Percentiles rank a stretch among this genome's conserved stretches.
These are phyloP conservation scores for Lepidocyrtoides sp. DNA, from an alignment of 2,888 invertebrate genomes.

Conservation along the genomic window DNA sequence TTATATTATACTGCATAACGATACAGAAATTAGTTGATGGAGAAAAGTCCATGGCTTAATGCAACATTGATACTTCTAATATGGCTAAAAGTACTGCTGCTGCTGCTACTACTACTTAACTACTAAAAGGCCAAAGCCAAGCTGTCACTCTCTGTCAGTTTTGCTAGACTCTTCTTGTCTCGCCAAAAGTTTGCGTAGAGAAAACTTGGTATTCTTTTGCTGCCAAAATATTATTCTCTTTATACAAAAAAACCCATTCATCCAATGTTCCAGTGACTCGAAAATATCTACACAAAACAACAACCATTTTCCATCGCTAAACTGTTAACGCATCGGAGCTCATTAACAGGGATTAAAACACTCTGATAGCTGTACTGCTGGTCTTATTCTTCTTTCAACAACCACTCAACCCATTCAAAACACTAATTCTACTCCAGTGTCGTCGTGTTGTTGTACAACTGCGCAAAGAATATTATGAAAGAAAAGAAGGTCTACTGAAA, in stretches of 20 bases:
- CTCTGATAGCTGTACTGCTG: slow-evolving; percentile 1
- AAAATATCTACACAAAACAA: background rate
- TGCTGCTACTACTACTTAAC: background rate
- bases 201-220: background rate
- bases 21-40: background rate
- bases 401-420: slow-evolving; percentile 3
- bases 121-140: slow-evolving; percentile 36
- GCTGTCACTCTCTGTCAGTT: slow-evolving; percentile 54
- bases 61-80: slow-evolving; percentile 27
- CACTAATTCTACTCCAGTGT: background rate
- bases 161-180: slow-evolving; percentile 34
- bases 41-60: background rate
- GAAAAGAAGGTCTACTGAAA: background rate
- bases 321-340: slow-evolving; percentile 54
- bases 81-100: background rate
- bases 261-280: background rate
- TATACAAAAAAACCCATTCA: slow-evolving; percentile 24
- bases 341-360: slow-evolving; percentile 70
- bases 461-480: background rate
- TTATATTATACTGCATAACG: background rate
- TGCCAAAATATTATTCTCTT: slow-evolving; percentile 19
- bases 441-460: slow-evolving; percentile 17
- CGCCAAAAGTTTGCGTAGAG: background rate
- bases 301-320: background rate
- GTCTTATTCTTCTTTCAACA: slow-evolving; percentile 11